These are phyloP conservation scores for Pelmatolapia mariae DNA, from an alignment of 2,113 vertebrate species.

Conservation along the genomic window DNA sequence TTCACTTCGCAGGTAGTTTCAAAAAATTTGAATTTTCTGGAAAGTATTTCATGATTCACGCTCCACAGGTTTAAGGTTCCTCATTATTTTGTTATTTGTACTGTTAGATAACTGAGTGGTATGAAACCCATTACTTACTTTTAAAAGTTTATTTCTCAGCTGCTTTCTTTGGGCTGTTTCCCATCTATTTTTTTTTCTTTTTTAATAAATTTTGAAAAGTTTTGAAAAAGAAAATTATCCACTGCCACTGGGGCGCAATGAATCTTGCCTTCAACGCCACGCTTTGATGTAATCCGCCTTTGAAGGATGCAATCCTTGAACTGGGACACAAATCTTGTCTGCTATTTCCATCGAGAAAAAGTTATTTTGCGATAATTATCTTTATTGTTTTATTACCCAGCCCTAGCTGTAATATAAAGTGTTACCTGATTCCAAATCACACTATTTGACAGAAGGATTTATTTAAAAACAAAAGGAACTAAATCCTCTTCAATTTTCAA, in stretches of 20 bases:
- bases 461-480: background rate
- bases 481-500: background rate
- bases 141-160: background rate
- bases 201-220: background rate
- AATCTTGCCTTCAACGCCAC: background rate
- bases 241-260: background rate
- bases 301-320: background rate
- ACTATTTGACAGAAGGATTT: background rate
- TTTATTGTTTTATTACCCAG: background rate
- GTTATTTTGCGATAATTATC: background rate
- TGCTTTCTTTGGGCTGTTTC: background rate
- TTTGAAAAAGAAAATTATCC: background rate
- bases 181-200: background rate
- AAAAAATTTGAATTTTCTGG: background rate
- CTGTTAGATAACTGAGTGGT: background rate
- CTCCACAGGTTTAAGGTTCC: background rate
- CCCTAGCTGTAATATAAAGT: background rate
- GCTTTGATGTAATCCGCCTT: background rate
- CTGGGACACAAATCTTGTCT: background rate
- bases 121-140: background rate
- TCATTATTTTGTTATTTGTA: background rate
- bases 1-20: background rate
- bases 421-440: background rate
- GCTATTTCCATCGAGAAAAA: accelerated
- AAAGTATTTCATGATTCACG: background rate